Evolutionary conservation across 2,797 vertebrate species (phyloP).

Genomic region (Manis crassicaudata): DNA sequence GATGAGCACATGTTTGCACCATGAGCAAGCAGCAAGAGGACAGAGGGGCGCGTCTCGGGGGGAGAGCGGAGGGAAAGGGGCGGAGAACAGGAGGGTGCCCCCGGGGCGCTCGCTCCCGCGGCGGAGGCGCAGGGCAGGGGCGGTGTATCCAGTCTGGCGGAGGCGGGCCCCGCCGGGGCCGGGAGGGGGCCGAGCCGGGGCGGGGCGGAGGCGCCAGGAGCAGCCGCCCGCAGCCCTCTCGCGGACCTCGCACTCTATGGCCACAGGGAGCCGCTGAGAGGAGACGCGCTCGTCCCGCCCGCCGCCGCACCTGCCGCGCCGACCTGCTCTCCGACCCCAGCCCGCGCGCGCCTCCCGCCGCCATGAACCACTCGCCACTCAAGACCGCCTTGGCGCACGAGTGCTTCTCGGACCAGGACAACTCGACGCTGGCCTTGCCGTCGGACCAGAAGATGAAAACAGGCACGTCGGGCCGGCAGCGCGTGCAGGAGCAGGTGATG

Average conservation of each 20-base stretch:
- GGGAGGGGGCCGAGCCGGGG: conserved; percentile 74
- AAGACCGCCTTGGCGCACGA: conserved; percentile 88
- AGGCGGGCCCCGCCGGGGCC: conserved; percentile 85
- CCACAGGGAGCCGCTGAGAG: conserved; percentile 80
- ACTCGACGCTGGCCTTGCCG: conserved; percentile 88
- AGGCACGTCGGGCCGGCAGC: conserved; percentile 86
- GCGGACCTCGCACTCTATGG: conserved; percentile 79
- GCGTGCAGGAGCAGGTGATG: conserved; percentile 89
- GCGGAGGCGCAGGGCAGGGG: conserved; percentile 86
- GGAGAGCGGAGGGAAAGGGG: neutral
- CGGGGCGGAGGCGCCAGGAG: conserved; percentile 77
- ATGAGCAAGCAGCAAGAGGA: neutral
- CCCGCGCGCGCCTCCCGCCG: neutral
- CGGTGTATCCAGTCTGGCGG: conserved; percentile 88
- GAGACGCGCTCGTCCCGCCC: neutral
- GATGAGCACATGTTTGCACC: neutral
- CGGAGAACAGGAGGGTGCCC: neutral
- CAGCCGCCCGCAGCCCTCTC: conserved; percentile 40
- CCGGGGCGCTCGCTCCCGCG: neutral
- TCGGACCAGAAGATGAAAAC: conserved; percentile 88
- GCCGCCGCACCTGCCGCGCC: neutral
- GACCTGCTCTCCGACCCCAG: neutral
- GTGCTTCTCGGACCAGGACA: conserved; percentile 88
- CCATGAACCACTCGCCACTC: conserved; percentile 88
- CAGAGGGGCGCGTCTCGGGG: conserved; percentile 14